phyloP scores from a whole-genome alignment of 1,140 invertebrate genomes.

The Rhyzopertha dominica region DNA sequence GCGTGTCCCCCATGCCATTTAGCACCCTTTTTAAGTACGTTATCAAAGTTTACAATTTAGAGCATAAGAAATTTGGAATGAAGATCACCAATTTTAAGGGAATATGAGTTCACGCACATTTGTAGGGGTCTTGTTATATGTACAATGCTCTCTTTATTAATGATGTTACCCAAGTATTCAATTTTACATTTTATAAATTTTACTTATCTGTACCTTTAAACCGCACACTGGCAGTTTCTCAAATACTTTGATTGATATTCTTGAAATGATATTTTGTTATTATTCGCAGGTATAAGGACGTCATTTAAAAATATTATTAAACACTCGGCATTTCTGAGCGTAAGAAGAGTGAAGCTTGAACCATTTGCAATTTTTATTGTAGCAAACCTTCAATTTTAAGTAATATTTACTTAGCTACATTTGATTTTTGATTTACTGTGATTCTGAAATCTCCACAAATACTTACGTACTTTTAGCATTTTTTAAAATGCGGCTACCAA shows the following conservation, averaged over 20 bases:
- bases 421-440: slow-evolving; percentile 34
- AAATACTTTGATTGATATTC: slow-evolving; percentile 1
- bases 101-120: no score
- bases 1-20: no score
- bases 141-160: no score
- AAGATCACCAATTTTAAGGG: no score
- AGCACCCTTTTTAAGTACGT: no score
- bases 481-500: slow-evolving; percentile 47
- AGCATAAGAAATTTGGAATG: no score
- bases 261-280: slow-evolving; percentile 14
- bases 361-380: no score
- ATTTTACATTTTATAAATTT: slow-evolving; percentile 20
- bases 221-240: slow-evolving; percentile 17
- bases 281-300: slow-evolving; percentile 20
- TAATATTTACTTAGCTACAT: slow-evolving; percentile 12
- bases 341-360: slow-evolving; percentile 3
- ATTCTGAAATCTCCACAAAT: slow-evolving; percentile 45
- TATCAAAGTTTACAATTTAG: no score
- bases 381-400: no score
- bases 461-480: slow-evolving; percentile 36
- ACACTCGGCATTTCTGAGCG: slow-evolving; percentile 15
- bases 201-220: slow-evolving; percentile 22
- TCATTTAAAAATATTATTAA: slow-evolving; percentile 27
- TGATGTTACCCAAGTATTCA: slow-evolving; percentile 25
- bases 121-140: no score